phyloP scores from a whole-genome alignment of 92 coral and sea anemone species.

The Chrysogorgia sp. region DNA sequence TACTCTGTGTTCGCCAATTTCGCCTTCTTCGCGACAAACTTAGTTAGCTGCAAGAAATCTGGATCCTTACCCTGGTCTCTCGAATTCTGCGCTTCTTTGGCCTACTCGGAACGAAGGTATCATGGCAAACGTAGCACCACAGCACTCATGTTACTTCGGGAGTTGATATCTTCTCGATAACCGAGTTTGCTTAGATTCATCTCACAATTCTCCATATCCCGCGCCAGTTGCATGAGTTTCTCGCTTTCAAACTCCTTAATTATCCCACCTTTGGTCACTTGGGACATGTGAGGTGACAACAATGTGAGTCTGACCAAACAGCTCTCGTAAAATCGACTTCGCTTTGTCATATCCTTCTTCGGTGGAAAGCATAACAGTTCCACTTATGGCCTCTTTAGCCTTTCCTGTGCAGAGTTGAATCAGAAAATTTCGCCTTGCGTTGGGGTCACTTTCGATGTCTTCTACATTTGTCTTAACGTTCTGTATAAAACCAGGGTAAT shows the following conservation, averaged over 20 bases:
- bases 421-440: slow-evolving; percentile 21
- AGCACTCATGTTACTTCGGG: slow-evolving; percentile 27
- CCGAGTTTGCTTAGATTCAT: slow-evolving; percentile 31
- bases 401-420: slow-evolving; percentile 30
- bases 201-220: slow-evolving; percentile 1
- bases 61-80: slow-evolving; percentile 29
- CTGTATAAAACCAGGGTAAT: slow-evolving; percentile 11
- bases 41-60: slow-evolving; percentile 18
- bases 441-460: slow-evolving; percentile 4
- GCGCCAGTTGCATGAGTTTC: background rate
- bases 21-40: slow-evolving; percentile 32
- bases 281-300: slow-evolving; percentile 4
- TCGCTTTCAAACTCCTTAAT: slow-evolving; percentile 23
- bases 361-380: slow-evolving; percentile 22
- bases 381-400: slow-evolving; percentile 31
- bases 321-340: slow-evolving; percentile 17
- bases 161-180: slow-evolving; percentile 24
- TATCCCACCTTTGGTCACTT: background rate
- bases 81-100: slow-evolving; percentile 33
- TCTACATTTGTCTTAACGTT: slow-evolving; percentile 22
- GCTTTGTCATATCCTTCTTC: slow-evolving; percentile 23
- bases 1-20: slow-evolving; percentile 35
- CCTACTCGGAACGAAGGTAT: slow-evolving; percentile 35
- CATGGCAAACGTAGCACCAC: slow-evolving; percentile 15
- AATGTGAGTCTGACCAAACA: slow-evolving; percentile 31